Evolutionary conservation across 2,888 invertebrate genomes (phyloP).

Genomic region (Phortica okadai): DNA sequence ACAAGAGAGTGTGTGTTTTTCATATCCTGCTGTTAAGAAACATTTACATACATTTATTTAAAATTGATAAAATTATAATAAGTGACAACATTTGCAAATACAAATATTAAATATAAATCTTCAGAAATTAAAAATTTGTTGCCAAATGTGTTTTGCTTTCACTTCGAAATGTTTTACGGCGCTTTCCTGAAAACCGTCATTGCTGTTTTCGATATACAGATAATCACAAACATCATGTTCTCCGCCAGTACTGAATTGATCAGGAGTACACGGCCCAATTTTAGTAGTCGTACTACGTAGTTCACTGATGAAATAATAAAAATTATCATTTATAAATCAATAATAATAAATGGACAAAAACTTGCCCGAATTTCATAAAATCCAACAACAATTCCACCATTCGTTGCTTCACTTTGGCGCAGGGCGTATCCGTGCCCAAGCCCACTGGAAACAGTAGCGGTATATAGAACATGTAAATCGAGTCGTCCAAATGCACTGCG

Average conservation of each 20-base stretch:
- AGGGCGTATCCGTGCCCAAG: slow-evolving; percentile 64
- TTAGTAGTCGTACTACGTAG: slow-evolving; percentile 32
- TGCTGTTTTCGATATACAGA: slow-evolving; percentile 56
- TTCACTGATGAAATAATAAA: slow-evolving; percentile 32
- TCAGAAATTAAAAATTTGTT: slow-evolving; percentile 37
- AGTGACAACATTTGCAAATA: too few species aligned
- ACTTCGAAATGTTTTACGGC: slow-evolving; percentile 45
- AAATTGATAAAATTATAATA: too few species aligned
- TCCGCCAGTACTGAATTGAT: slow-evolving; percentile 40
- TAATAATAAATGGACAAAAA: neutral
- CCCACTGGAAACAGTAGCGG: slow-evolving; percentile 70
- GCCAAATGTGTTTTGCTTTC: slow-evolving; percentile 57
- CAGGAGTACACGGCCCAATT: slow-evolving; percentile 49
- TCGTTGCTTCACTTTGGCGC: slow-evolving; percentile 70
- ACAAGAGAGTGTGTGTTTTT: too few species aligned
- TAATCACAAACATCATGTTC: slow-evolving; percentile 64
- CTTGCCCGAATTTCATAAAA: slow-evolving; percentile 77
- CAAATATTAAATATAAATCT: neutral
- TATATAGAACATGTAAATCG: slow-evolving; percentile 77
- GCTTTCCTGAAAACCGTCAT: slow-evolving; percentile 45
- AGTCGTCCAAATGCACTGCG: slow-evolving; percentile 78
- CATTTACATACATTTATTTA: too few species aligned
- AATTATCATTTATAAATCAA: neutral
- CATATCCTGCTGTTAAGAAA: too few species aligned
- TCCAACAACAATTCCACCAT: slow-evolving; percentile 76